Base-by-base conservation (phyloP, 2,888 invertebrate genomes). In the Athalia circularis region DNA sequence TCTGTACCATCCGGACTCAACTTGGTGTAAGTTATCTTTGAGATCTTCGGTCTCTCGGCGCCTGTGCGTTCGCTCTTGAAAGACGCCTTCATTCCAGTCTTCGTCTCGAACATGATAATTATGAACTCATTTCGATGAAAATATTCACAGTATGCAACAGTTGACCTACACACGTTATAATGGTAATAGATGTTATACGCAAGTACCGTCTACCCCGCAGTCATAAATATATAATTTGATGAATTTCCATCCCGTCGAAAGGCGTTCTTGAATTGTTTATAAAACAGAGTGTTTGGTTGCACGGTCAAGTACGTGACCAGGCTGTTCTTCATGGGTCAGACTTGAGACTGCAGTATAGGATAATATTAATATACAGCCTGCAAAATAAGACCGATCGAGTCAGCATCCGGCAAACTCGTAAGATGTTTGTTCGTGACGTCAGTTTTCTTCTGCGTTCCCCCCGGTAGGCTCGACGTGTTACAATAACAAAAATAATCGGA, bases 251-350 rank as follows among this genome's bases (percentile, higher is more conserved):
- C 72, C 9, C 59, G 72, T 72, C 59, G 72, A 72, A 72, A 72
- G 72, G 59, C 72, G 72, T 72, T 45, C n/a, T 8, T 29, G 13
- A 61, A 59, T 47, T 72, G 72, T 72, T 72, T 72, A 47, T 9
- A 72, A 72, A 72, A 72, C 59, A 72, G 9, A 13, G 72, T 29
- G 9, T 72, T 59, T 57, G 45, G 59, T 72, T 72, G 72, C 72
- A 59, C 59, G 52, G 59, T 13, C 45, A 59, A 29, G 29, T 59
- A 72, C 72, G 72, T 72, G 72, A 72, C 72, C 13, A 45, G 15
- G 59, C 52, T 52, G 29, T 52, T 15, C 13, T 47, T 47, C 43
- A 47, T 15, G 59, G 15, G 43, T 29, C 54, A 57, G 72, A 29
- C 29, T 29, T 2, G 29, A 29, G 29, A 72, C 72, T 59, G 45